phyloP scores from a whole-genome alignment of 1,140 invertebrate species.

The Monomorium pharaonis region DNA sequence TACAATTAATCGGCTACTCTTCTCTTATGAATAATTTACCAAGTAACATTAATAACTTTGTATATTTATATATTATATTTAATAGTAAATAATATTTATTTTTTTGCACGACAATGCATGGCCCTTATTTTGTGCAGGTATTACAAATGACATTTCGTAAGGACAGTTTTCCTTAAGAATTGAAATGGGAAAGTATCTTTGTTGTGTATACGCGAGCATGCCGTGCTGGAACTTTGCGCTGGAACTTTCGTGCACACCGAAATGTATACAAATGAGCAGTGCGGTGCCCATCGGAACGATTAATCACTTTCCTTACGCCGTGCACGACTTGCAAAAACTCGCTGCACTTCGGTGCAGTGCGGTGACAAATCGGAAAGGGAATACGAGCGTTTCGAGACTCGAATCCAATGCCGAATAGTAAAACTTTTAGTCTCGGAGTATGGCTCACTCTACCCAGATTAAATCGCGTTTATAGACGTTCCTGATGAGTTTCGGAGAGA shows the following conservation, averaged over 20 bases:
- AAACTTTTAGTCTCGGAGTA: constrained; percentile 32
- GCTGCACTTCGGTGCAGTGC: constrained; percentile 15
- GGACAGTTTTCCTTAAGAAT: constrained; percentile 24
- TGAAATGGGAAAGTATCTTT: neutral
- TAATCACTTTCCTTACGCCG: constrained; percentile 49
- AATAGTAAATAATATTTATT: neutral
- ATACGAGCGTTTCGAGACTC: neutral
- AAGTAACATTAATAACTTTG: neutral
- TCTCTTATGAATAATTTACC: constrained; percentile 7
- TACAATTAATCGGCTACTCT: neutral
- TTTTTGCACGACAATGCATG: too few relatives aligned
- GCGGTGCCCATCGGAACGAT: constrained; percentile 39
- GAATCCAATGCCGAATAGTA: constrained; percentile 31
- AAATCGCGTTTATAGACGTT: constrained; percentile 54
- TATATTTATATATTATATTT: neutral
- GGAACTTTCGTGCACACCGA: constrained; percentile 14
- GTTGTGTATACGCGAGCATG: constrained; percentile 12
- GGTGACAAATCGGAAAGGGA: constrained; percentile 50
- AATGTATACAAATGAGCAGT: constrained; percentile 48
- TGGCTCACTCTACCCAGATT: constrained; percentile 40
- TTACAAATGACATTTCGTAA: constrained; percentile 9
- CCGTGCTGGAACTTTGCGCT: neutral
- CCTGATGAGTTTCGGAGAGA: constrained; percentile 40
- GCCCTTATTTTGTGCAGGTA: neutral
- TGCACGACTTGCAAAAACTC: constrained; percentile 46